Evolutionary conservation across 2,888 invertebrate genomes (phyloP), one percentile per base, ranked within the genome.

Genomic region (Dinocampus coccinellae): DNA sequence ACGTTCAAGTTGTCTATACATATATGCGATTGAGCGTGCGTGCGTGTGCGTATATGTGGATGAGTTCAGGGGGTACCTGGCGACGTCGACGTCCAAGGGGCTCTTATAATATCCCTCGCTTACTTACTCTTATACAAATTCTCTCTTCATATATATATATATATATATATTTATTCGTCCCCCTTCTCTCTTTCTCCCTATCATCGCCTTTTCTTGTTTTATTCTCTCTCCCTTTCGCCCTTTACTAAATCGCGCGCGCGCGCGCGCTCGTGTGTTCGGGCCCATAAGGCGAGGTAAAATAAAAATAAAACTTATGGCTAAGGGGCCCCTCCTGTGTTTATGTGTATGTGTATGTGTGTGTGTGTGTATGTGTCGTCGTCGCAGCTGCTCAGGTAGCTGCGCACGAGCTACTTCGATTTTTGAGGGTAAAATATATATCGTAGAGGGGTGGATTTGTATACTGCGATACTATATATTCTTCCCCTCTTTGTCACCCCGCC

Each of bases 351-450:
- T n/a, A n/a, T n/a, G n/a, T n/a, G n/a, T n/a, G n/a, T n/a, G n/a
- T n/a, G n/a, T n/a, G n/a, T n/a, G n/a, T 65, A 66, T 73, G 60
- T 52, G 63, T 58, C 24, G 57, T 34, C 55, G 33, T 64, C 58
- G 82, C 85, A 85, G 86, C 85, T 86, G 85, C 83, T 83, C 83
- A 85, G 85, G 85, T 85, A 78, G 75, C 74, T 68, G 70, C n/a
- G 82, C 85, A 83, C 84, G 85, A 83, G 84, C 85, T 85, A 82
- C 83, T 82, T 81, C 79, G 80, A 84, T 81, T 83, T 83, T 84
- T 82, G 80, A 82, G 81, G 80, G 76, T 78, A 75, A 78, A 78
- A 74, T 77, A 77, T 78, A 78, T 34, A 58, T 47, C 65, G 26
- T 65, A 62, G 70, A 69, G 66, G 74, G 73, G 65, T 63, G 57